These are phyloP conservation scores for Cantharis nigra DNA, from an alignment of 2,888 invertebrate genomes.

Conservation along the genomic window DNA sequence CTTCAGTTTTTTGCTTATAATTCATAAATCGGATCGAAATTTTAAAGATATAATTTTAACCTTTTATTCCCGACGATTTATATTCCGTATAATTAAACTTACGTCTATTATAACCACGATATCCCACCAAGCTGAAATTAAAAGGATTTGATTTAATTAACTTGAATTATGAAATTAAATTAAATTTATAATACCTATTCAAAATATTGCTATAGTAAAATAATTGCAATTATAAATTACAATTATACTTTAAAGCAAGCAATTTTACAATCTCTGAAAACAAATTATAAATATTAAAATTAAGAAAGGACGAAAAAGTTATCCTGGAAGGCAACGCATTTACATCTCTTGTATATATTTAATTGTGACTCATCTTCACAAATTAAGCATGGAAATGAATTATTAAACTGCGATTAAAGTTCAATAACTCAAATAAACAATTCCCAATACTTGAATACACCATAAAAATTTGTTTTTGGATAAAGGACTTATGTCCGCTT, in stretches of 20 bases:
- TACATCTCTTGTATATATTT: too few relatives aligned
- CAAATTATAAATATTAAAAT: too few relatives aligned
- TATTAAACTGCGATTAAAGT: not conserved
- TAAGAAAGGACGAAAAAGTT: too few relatives aligned
- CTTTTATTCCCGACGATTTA: not conserved
- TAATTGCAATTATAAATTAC: too few relatives aligned
- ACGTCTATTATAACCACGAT: not conserved
- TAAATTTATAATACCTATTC: not conserved
- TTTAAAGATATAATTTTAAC: not conserved
- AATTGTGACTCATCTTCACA: too few relatives aligned
- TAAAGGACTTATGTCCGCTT: not conserved
- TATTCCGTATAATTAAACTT: not conserved
- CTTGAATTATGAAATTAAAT: not conserved
- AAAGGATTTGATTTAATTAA: not conserved
- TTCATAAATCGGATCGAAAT: not conserved
- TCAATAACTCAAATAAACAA: not conserved
- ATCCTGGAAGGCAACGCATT: too few relatives aligned
- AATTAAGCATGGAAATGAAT: not conserved
- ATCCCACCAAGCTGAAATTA: not conserved
- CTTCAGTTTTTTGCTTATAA: not conserved
- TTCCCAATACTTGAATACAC: not conserved
- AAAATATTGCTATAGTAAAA: too few relatives aligned
- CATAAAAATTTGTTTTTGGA: not conserved
- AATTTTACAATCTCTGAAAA: too few relatives aligned
- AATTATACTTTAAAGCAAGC: too few relatives aligned